phyloP scores from a whole-genome alignment of 2,113 vertebrate species.

The Otus sunia region DNA sequence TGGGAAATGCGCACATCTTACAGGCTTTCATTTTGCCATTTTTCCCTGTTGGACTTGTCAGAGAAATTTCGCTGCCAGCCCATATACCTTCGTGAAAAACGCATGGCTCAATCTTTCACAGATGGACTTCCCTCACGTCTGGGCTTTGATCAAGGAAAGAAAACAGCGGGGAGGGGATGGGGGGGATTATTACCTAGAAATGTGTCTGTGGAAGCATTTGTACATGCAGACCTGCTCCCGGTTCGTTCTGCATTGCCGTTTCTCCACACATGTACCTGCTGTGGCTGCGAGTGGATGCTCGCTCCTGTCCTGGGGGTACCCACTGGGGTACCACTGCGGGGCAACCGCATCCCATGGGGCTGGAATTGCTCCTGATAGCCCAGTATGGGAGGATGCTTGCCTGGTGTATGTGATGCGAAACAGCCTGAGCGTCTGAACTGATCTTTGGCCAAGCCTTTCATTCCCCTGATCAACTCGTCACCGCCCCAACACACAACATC shows the following conservation, averaged over 20 bases:
- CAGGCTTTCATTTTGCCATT: conserved; percentile 42
- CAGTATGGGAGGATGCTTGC: accelerated
- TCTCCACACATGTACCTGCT: accelerated
- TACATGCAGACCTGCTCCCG: background rate
- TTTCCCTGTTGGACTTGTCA: conserved; percentile 60
- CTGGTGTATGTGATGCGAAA: background rate
- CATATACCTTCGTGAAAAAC: conserved; percentile 4
- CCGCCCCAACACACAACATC: accelerated
- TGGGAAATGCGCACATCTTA: conserved; percentile 47
- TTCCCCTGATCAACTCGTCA: accelerated
- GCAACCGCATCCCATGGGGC: background rate
- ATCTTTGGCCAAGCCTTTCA: background rate
- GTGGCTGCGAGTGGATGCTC: accelerated
- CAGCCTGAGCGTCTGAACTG: background rate
- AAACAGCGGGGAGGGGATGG: background rate
- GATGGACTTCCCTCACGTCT: conserved; percentile 62
- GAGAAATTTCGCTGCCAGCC: conserved; percentile 54
- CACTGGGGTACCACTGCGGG: background rate
- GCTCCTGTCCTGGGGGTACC: background rate
- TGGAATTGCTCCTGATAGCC: background rate
- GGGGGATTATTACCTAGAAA: background rate
- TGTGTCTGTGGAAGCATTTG: conserved; percentile 6
- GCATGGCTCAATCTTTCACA: conserved; percentile 35
- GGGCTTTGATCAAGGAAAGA: conserved; percentile 47
- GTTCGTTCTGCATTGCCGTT: accelerated